Percentiles rank a stretch among this genome's conserved stretches.
Evolutionary conservation across 2,797 vertebrate species (phyloP).

Genomic region (Enteromius viviparus): DNA sequence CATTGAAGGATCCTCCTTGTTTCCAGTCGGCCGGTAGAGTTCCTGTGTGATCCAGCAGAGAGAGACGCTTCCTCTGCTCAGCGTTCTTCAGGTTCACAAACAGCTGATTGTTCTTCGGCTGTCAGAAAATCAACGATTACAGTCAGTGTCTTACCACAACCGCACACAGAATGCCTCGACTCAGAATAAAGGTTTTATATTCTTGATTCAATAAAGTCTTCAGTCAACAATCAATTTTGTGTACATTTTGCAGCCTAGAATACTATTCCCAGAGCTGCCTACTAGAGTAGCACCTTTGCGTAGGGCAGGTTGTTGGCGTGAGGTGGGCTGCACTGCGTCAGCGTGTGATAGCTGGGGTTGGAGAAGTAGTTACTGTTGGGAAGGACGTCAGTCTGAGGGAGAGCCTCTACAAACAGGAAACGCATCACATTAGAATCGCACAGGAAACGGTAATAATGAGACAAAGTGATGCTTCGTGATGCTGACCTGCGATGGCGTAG

Average conservation of each 20-base stretch:
- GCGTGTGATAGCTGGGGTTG: constrained; percentile 95
- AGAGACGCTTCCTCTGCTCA: constrained; percentile 81
- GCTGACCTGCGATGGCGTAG: constrained; percentile 84
- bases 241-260: not conserved
- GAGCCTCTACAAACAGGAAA: constrained; percentile 79
- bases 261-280: not conserved
- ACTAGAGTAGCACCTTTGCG: constrained; percentile 76
- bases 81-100: constrained; percentile 87
- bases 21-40: constrained; percentile 94
- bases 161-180: not conserved
- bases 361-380: constrained; percentile 93
- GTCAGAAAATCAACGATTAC: constrained; percentile 26
- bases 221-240: not conserved
- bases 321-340: constrained; percentile 85
- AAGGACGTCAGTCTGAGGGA: constrained; percentile 79
- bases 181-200: not conserved
- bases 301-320: constrained; percentile 78
- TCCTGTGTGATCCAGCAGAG: constrained; percentile 79
- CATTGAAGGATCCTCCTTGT: constrained; percentile 87
- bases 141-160: not conserved
- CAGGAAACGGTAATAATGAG: not conserved
- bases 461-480: no score
- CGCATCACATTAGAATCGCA: not conserved
- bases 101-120: constrained; percentile 86
- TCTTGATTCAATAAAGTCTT: not conserved